Percentiles rank a stretch among this genome's conserved stretches.
Conservation (phyloP, 2,113 vertebrate species). For the Crotalus tigris region DNA sequence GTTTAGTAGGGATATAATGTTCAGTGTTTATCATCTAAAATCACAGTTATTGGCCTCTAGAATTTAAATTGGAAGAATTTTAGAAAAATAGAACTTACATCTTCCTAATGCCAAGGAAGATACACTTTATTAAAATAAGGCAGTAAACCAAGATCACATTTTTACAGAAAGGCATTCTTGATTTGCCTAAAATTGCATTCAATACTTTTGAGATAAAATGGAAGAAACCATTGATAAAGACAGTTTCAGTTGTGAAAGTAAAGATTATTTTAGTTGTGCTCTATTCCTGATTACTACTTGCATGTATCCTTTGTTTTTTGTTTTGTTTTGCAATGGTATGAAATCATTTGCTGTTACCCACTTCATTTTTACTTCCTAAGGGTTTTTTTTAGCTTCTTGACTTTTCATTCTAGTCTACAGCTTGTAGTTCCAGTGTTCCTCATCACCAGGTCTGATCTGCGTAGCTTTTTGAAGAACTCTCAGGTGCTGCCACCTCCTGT, state of each 20-base stretch:
- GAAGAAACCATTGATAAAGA: not conserved
- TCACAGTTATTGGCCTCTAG: slow-evolving; percentile 40
- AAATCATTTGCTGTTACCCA: not conserved
- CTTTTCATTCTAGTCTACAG: not conserved
- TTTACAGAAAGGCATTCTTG: not conserved
- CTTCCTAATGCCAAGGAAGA: fast-evolving
- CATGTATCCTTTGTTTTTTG: not conserved
- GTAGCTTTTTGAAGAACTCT: not conserved
- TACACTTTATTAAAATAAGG: not conserved
- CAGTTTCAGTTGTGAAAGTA: not conserved
- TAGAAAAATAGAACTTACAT: not conserved
- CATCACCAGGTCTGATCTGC: not conserved
- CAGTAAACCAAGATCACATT: slow-evolving; percentile 13
- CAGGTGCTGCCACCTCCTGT: not conserved
- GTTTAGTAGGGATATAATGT: not conserved
- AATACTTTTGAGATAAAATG: not conserved
- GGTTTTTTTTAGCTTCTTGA: not conserved
- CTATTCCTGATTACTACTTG: not conserved
- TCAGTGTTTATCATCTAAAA: slow-evolving; percentile 32
- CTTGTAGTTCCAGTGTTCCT: not conserved
- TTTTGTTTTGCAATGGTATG: not conserved
- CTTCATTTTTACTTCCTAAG: not conserved
- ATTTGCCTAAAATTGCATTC: not conserved
- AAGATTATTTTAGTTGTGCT: not conserved
- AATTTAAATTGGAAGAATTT: not conserved